phyloP scores from a whole-genome alignment of 2,797 vertebrate species.

The Esox lucius region DNA sequence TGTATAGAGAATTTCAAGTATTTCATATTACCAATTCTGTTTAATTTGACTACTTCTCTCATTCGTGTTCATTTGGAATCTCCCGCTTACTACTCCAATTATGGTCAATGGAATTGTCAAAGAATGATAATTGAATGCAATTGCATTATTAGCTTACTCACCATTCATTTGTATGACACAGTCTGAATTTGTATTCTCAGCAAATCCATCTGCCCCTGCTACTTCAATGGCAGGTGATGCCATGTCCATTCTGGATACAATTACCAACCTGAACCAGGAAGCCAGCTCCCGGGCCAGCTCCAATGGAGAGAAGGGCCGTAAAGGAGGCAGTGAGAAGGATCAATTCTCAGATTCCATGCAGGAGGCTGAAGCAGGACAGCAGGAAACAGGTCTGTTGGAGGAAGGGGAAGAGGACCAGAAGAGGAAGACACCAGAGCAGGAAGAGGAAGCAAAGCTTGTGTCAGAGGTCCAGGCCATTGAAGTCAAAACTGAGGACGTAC shows the following conservation, averaged over 20 bases:
- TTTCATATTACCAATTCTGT: not conserved
- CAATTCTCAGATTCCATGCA: constrained; percentile 64
- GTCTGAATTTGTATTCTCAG: constrained; percentile 48
- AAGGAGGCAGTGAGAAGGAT: constrained; percentile 40
- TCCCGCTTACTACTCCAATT: too few species aligned
- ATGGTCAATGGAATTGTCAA: not conserved
- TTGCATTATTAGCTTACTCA: not conserved
- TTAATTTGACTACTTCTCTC: not conserved
- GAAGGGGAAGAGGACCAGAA: constrained; percentile 77
- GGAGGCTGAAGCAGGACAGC: constrained; percentile 65
- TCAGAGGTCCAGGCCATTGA: constrained; percentile 60
- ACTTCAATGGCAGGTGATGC: constrained; percentile 77
- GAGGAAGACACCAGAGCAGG: constrained; percentile 27
- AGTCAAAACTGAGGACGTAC: constrained; percentile 67
- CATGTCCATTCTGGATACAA: constrained; percentile 93
- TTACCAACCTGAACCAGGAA: constrained; percentile 89
- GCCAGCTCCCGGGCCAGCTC: constrained; percentile 79
- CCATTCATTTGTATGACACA: not conserved
- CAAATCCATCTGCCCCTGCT: constrained; percentile 68
- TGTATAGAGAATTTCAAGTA: not conserved
- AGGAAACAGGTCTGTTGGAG: constrained; percentile 55
- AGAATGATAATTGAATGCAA: not conserved
- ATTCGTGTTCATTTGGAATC: not conserved
- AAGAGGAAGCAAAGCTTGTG: constrained; percentile 51
- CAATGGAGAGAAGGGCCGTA: constrained; percentile 67